phyloP scores from a whole-genome alignment of 1,140 invertebrate genomes.

The Chelonus insularis region DNA sequence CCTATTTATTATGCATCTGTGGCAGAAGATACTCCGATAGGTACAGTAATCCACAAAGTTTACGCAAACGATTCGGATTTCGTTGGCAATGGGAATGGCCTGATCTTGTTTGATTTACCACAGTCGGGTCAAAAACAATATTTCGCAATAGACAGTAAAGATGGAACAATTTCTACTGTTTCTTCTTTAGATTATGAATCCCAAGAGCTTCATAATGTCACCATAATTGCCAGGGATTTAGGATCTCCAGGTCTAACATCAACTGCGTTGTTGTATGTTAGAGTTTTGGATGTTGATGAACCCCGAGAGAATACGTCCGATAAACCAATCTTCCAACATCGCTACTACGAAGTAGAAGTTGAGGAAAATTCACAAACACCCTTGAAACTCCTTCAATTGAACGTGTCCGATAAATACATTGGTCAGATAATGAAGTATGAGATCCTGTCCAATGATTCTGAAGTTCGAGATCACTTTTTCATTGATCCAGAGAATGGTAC shows the following conservation, averaged over 20 bases:
- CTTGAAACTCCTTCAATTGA: conserved; percentile 70
- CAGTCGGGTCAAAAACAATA: conserved; percentile 65
- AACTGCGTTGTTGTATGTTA: conserved; percentile 72
- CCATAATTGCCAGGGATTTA: conserved; percentile 80
- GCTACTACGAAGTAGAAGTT: conserved; percentile 78
- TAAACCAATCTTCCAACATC: conserved; percentile 68
- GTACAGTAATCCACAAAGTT: conserved; percentile 71
- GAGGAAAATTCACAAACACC: conserved; percentile 74
- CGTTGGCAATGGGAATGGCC: conserved; percentile 78
- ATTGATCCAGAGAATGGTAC: conserved; percentile 74
- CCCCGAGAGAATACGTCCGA: conserved; percentile 42
- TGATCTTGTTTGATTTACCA: conserved; percentile 74
- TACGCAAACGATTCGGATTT: conserved; percentile 85
- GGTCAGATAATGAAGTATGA: conserved; percentile 63
- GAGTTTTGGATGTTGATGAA: conserved; percentile 67
- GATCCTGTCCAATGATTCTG: conserved; percentile 63
- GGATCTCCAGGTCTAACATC: conserved; percentile 80
- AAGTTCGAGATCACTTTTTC: conserved; percentile 64
- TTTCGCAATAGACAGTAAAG: conserved; percentile 79
- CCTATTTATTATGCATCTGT: conserved; percentile 74
- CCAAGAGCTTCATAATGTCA: conserved; percentile 70
- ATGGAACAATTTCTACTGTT: conserved; percentile 77
- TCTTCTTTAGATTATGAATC: conserved; percentile 73
- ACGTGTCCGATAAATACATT: conserved; percentile 66
- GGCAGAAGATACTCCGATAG: conserved; percentile 70